Conservation (phyloP, 1,140 invertebrate genomes). For the Papilio dardanus region DNA sequence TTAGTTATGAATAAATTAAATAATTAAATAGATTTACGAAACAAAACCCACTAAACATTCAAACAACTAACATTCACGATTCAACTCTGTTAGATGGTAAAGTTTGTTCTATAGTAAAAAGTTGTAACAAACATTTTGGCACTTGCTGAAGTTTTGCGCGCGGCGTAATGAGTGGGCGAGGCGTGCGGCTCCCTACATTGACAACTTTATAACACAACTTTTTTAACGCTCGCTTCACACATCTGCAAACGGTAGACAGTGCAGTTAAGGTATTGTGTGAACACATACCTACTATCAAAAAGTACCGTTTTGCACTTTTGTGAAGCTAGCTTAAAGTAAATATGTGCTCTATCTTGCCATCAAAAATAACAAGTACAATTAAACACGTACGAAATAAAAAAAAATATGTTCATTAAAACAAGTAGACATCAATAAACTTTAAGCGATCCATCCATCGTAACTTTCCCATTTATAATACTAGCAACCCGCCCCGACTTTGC, state of each 20-base stretch:
- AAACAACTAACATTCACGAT: neutral
- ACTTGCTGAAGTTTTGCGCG: neutral
- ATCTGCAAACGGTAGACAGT: neutral
- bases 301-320: neutral
- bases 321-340: neutral
- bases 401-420: too few relatives aligned
- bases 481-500: too few relatives aligned
- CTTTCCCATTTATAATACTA: too few relatives aligned
- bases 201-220: neutral
- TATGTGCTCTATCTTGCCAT: neutral
- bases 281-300: neutral
- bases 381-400: neutral
- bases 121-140: slow-evolving; percentile 9
- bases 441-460: too few relatives aligned
- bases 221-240: neutral
- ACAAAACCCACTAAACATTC: neutral
- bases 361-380: neutral
- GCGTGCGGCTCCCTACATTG: neutral
- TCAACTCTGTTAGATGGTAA: neutral
- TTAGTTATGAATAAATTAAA: neutral
- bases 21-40: neutral
- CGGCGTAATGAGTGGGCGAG: neutral
- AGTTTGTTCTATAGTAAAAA: neutral
- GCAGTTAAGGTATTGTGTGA: neutral
- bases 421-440: too few relatives aligned